phyloP scores from a whole-genome alignment of 1,140 invertebrate genomes.

The Drusus annulatus region DNA sequence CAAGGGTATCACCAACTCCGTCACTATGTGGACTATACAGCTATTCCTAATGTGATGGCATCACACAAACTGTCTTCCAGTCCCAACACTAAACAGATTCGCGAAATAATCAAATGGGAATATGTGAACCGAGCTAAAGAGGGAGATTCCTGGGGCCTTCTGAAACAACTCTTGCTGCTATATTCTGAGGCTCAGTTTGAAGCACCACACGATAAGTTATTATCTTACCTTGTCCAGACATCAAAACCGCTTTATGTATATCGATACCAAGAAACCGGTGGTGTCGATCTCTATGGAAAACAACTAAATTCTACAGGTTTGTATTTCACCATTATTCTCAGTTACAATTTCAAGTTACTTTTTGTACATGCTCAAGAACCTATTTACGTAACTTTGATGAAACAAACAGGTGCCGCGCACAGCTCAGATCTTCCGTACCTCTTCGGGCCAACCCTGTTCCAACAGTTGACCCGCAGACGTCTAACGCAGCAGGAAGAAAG shows the following conservation, averaged over 20 bases:
- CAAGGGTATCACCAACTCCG: slow-evolving; percentile 68
- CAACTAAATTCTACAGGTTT: slow-evolving; percentile 66
- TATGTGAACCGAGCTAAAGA: slow-evolving; percentile 56
- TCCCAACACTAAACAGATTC: slow-evolving; percentile 54
- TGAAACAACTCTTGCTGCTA: slow-evolving; percentile 65
- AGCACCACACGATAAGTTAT: slow-evolving; percentile 66
- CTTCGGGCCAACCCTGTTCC: slow-evolving; percentile 76
- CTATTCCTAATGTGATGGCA: slow-evolving; percentile 68
- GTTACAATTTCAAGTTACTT: not conserved
- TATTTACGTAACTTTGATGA: not conserved
- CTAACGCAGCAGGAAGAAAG: slow-evolving; percentile 73
- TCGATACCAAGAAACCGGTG: slow-evolving; percentile 63
- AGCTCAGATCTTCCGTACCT: slow-evolving; percentile 77
- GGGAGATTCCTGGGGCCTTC: slow-evolving; percentile 60
- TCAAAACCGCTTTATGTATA: slow-evolving; percentile 66
- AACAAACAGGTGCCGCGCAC: slow-evolving; percentile 72
- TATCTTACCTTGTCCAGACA: slow-evolving; percentile 64
- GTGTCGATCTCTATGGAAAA: slow-evolving; percentile 67
- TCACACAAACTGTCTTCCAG: slow-evolving; percentile 62
- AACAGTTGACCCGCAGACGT: slow-evolving; percentile 73
- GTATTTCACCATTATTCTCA: not conserved
- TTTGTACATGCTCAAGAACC: slow-evolving; percentile 1
- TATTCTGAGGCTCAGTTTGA: slow-evolving; percentile 68
- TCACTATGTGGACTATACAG: slow-evolving; percentile 68
- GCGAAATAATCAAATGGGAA: slow-evolving; percentile 70